phyloP scores from a whole-genome alignment of 2,797 vertebrate genomes.

The Holocentrus rufus region DNA sequence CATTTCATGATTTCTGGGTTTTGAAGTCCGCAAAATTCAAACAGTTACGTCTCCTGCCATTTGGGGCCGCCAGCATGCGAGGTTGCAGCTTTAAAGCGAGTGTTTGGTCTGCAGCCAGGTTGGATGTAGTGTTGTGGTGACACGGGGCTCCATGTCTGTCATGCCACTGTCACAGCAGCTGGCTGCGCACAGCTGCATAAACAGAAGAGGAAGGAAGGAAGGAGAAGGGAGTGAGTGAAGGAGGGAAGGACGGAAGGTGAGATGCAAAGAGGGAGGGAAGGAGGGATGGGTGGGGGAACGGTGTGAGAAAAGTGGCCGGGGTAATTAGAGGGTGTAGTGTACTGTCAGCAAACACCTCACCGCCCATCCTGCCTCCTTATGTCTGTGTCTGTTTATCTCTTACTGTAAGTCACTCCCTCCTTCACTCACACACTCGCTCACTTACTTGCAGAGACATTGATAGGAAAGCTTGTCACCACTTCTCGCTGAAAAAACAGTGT shows the following conservation, averaged over 20 bases:
- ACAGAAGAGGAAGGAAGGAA: conserved; percentile 27
- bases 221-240: neutral
- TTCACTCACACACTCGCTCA: neutral
- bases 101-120: neutral
- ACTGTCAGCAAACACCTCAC: conserved; percentile 41
- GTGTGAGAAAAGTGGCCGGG: conserved; percentile 49
- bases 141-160: conserved; percentile 35
- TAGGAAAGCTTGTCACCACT: neutral
- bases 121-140: conserved; percentile 24
- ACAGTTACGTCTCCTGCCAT: neutral
- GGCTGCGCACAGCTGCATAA: conserved; percentile 60
- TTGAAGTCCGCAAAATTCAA: neutral
- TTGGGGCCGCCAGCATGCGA: neutral
- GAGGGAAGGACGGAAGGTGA: conserved; percentile 23
- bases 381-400: conserved; percentile 1
- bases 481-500: conserved; percentile 18
- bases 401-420: conserved; percentile 8
- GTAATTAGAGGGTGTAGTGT: conserved; percentile 64
- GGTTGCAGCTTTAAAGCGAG: neutral
- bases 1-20: conserved; percentile 5
- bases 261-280: conserved; percentile 18
- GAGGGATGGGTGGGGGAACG: conserved; percentile 19
- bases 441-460: neutral
- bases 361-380: neutral
- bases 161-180: conserved; percentile 35